Conservation (phyloP, 2,113 vertebrate species). For the Aplodontia rufa region DNA sequence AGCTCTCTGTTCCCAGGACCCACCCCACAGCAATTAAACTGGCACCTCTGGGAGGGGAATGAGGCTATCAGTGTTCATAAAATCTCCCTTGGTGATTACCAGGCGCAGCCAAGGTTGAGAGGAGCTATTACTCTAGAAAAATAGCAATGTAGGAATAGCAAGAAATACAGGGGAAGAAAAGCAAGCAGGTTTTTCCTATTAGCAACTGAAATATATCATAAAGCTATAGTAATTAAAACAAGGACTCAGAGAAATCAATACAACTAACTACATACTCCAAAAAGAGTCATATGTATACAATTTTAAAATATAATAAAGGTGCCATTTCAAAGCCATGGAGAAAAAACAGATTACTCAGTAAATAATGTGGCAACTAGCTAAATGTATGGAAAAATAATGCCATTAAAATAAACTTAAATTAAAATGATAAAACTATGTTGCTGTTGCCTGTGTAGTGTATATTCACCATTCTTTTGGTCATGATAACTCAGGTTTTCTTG, state of each 20-base stretch:
- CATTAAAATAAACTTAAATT: constrained; percentile 17
- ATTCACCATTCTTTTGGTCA: neutral
- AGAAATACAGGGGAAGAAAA: neutral
- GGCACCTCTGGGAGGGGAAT: neutral
- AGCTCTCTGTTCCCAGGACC: neutral
- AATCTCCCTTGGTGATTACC: neutral
- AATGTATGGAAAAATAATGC: neutral
- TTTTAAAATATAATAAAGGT: neutral
- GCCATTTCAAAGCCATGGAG: neutral
- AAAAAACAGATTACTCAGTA: neutral
- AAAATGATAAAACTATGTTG: neutral
- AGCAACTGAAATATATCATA: neutral
- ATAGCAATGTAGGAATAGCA: neutral
- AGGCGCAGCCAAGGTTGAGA: neutral
- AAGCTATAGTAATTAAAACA: constrained; percentile 29
- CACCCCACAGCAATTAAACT: neutral
- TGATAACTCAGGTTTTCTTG: neutral
- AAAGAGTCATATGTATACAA: neutral
- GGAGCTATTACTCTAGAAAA: neutral
- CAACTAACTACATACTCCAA: neutral
- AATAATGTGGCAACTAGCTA: neutral
- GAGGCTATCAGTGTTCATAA: neutral
- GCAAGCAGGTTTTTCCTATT: neutral
- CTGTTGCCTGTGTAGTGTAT: neutral
- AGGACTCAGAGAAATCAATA: constrained; percentile 2